Evolutionary conservation across 2,888 invertebrate species (phyloP).

Genomic region (Chesias legatella): DNA sequence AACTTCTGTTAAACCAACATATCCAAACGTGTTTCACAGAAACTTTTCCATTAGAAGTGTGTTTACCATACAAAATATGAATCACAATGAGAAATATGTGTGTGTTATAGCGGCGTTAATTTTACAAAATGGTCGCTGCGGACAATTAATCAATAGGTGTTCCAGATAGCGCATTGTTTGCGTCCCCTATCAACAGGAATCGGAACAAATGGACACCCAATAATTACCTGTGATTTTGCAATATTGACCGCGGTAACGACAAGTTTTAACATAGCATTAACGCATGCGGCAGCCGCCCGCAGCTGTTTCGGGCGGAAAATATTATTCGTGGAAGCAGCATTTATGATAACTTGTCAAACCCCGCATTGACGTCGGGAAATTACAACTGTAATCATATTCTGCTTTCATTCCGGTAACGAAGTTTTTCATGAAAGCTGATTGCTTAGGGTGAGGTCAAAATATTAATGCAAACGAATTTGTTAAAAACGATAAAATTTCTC

Average conservation of each 20-base stretch:
- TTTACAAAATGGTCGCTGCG: conserved; percentile 16
- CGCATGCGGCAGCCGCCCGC: conserved; percentile 24
- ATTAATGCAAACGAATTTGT: conserved; percentile 32
- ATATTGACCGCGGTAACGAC: conserved; percentile 39
- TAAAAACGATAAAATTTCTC: conserved; percentile 22
- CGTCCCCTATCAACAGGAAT: conserved; percentile 19
- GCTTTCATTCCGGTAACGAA: conserved; percentile 28
- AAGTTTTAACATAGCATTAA: conserved; percentile 47
- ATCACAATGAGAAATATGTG: conserved; percentile 12
- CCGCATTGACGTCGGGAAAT: conserved; percentile 39
- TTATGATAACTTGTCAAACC: conserved; percentile 37
- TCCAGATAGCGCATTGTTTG: conserved; percentile 25
- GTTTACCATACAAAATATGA: conserved; percentile 18
- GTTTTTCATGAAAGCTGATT: conserved; percentile 41
- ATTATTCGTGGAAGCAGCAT: conserved; percentile 25
- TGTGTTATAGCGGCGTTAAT: conserved; percentile 18
- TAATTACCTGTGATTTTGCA: conserved; percentile 39
- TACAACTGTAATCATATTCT: conserved; percentile 44
- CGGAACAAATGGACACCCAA: conserved; percentile 28
- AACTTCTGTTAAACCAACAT: conserved; percentile 20
- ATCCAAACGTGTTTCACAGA: conserved; percentile 15
- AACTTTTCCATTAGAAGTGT: conserved; percentile 23
- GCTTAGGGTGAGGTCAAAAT: conserved; percentile 29
- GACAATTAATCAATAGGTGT: conserved; percentile 21
- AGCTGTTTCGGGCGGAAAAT: conserved; percentile 16